A percentile compares a stretch with the other conserved stretches of the same genome.
phyloP scores from a whole-genome alignment of 2,888 invertebrate species.

The Trachelus tabidus region DNA sequence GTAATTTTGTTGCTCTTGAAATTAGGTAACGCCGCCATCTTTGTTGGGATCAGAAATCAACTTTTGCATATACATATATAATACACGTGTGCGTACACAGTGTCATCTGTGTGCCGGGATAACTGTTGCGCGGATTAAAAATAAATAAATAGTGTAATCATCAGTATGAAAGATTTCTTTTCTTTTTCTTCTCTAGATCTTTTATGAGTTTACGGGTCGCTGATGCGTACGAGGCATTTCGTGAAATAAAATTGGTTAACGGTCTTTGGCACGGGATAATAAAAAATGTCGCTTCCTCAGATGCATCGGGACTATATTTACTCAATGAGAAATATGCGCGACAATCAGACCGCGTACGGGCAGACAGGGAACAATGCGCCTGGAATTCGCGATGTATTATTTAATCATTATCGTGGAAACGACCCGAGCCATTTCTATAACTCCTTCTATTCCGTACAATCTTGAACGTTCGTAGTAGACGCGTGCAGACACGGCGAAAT shows the following conservation, averaged over 20 bases:
- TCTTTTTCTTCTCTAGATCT: neutral
- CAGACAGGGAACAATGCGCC: neutral
- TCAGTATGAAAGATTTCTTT: neutral
- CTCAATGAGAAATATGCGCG: neutral
- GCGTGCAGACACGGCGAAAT: constrained; percentile 24
- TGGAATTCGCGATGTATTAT: neutral
- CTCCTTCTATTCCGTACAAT: constrained; percentile 1
- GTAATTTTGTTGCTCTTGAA: neutral
- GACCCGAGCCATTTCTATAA: neutral
- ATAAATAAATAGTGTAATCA: neutral
- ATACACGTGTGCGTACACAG: neutral
- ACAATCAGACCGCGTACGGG: neutral
- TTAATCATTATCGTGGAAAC: neutral
- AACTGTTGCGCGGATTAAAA: neutral
- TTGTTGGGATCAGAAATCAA: neutral
- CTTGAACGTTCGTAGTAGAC: constrained; percentile 6
- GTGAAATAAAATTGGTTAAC: neutral
- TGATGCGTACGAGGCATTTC: neutral
- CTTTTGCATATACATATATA: neutral
- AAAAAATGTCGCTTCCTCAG: neutral
- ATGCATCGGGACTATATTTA: neutral
- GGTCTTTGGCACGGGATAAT: neutral
- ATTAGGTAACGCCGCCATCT: neutral
- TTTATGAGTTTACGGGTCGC: neutral
- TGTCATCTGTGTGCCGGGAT: neutral